Conservation (phyloP, 2,113 vertebrate species). For the Myotis yumanensis region DNA sequence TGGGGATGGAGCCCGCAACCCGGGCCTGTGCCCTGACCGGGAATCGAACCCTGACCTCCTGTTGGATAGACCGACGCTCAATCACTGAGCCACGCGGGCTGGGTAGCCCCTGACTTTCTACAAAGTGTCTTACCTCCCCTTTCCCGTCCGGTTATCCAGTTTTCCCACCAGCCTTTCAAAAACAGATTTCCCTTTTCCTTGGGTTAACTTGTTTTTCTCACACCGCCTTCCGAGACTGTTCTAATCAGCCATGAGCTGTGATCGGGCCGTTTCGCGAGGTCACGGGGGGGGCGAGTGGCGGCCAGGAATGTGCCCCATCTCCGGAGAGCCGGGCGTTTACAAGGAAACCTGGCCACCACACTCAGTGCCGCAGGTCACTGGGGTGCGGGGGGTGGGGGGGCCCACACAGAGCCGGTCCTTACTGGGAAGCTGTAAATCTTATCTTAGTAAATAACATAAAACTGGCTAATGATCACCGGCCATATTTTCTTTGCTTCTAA, state of each 20-base stretch:
- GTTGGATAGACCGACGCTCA: too few species aligned
- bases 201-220: neutral
- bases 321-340: neutral
- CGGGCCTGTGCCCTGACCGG: too few species aligned
- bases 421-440: constrained; percentile 83
- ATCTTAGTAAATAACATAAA: constrained; percentile 87
- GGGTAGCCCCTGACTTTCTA: neutral
- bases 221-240: neutral
- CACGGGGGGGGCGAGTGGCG: neutral
- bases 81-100: too few species aligned
- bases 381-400: constrained; percentile 56
- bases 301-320: constrained; percentile 55
- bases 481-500: constrained; percentile 76
- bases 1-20: too few species aligned
- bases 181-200: neutral
- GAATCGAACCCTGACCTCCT: too few species aligned
- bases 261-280: neutral
- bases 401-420: constrained; percentile 70
- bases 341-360: constrained; percentile 39
- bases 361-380: constrained; percentile 69
- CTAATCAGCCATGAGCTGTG: neutral
- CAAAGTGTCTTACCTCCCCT: neutral
- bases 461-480: constrained; percentile 85
- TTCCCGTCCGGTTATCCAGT: neutral
- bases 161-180: neutral